These are phyloP conservation scores for Pentalonia nigronervosa DNA, from an alignment of 1,140 invertebrate genomes.

Conservation along the genomic window DNA sequence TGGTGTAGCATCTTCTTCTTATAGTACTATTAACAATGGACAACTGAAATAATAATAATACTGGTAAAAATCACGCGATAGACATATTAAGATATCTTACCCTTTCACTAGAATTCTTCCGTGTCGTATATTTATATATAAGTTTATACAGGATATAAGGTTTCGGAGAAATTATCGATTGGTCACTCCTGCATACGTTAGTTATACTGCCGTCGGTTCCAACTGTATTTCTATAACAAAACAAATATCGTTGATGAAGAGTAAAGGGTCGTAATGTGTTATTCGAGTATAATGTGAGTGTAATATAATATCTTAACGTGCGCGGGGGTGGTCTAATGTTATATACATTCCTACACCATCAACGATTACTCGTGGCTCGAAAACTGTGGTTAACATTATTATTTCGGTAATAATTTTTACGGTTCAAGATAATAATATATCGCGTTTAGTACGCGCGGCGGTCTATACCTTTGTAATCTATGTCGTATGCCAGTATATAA, in stretches of 20 bases:
- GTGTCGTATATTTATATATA: background rate
- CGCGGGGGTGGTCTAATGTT: background rate
- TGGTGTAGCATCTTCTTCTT: background rate
- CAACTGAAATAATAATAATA: background rate
- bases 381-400: background rate
- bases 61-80: background rate
- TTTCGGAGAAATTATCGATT: background rate
- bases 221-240: background rate
- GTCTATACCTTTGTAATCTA: background rate
- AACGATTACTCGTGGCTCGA: background rate
- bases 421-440: slow-evolving; percentile 13
- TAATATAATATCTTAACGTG: background rate
- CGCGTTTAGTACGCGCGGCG: background rate
- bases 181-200: background rate
- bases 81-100: background rate
- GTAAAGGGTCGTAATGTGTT: background rate
- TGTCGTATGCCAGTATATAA: background rate
- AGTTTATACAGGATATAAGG: background rate
- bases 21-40: background rate
- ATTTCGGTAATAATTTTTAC: slow-evolving; percentile 8
- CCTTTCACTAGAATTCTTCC: background rate
- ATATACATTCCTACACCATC: background rate
- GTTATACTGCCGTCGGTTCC: background rate
- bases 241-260: background rate
- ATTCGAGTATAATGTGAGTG: background rate